These are phyloP conservation scores for Sanderia malayensis DNA, from an alignment of 30 jellyfish, hydroid and myxozoan species.

Conservation along the genomic window DNA sequence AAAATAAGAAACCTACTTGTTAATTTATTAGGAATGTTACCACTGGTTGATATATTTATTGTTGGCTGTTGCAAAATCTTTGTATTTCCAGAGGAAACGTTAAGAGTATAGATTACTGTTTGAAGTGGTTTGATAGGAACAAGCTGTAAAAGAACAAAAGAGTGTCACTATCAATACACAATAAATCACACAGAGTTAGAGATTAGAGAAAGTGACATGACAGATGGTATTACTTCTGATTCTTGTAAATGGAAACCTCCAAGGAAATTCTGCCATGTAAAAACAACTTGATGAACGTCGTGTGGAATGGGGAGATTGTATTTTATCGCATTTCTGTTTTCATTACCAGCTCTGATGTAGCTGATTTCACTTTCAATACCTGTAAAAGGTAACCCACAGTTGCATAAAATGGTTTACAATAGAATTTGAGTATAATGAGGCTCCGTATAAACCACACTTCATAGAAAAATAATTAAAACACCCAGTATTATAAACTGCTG, in stretches of 20 bases:
- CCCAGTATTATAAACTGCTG: too few species aligned
- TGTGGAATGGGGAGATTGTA: constrained; percentile 68
- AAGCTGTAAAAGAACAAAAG: constrained; percentile 14
- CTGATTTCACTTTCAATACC: constrained; percentile 80
- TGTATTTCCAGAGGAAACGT: constrained; percentile 53
- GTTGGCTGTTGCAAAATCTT: constrained; percentile 34
- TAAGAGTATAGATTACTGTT: constrained; percentile 55
- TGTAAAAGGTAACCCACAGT: constrained; percentile 17
- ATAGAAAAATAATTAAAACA: too few species aligned
- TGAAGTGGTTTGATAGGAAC: constrained; percentile 54
- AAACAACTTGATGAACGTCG: constrained; percentile 46
- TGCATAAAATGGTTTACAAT: too few species aligned
- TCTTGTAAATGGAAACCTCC: constrained; percentile 47
- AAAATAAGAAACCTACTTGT: constrained; percentile 53
- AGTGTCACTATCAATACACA: not conserved
- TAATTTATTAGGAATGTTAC: constrained; percentile 53
- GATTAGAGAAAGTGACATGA: not conserved
- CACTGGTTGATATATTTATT: constrained; percentile 38
- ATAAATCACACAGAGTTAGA: not conserved
- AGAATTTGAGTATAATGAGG: too few species aligned
- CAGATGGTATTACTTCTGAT: constrained; percentile 34
- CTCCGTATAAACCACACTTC: too few species aligned
- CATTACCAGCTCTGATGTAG: constrained; percentile 78
- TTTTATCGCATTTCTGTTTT: constrained; percentile 70
- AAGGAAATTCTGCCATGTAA: constrained; percentile 77